Base-by-base conservation (phyloP, 1,140 invertebrate species). In the Cydia fagiglandana region DNA sequence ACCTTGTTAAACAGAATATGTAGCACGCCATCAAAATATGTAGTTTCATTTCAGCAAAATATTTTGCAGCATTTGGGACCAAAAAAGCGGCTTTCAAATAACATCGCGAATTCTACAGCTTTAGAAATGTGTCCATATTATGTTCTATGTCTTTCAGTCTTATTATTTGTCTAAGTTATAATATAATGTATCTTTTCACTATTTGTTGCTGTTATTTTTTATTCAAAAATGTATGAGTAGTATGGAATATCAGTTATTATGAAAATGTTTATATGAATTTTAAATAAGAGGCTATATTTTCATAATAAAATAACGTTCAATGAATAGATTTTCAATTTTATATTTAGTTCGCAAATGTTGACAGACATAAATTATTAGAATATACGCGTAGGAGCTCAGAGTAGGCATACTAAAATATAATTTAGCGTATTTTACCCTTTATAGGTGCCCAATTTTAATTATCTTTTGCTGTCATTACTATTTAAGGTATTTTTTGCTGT, bases 181-280 rank as follows among this genome's bases (percentile, higher is more conserved):
- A 83, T 75, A 82, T 79, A 83, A 83, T 83, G 81, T 83, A 83
- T 83, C 80, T 83, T 83, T 83, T 83, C 81, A 83, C 77, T 76
- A 73, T 64, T 76, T 28, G 30, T 17, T 45, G 9, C 0, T 76
- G n/a, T 81, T 76, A 64, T 41, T 70, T 68, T 76, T 24, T 73
- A 17, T 61, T 61, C 9, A 34, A 68, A 30, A 61, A 64, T 64
- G 64, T 61, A 66, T 24, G 17, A 47, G 6, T 41, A 30, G 30
- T 73, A 61, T 24, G n/a, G n/a, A n/a, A n/a, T 13, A 41, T 41
- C 1, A 41, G 9, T 41, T 10, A 41, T 64, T n/a, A 41, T 70
- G 47, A 68, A 76, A 66, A 74, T 75, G 56, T 10, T 61, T 66
- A 73, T 78, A 77, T 78, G 78, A 76, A 77, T 80, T 73, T 79